Percentiles rank a stretch among this genome's conserved stretches.
phyloP scores from a whole-genome alignment of 2,797 vertebrate species.

The Myotis daubentonii region DNA sequence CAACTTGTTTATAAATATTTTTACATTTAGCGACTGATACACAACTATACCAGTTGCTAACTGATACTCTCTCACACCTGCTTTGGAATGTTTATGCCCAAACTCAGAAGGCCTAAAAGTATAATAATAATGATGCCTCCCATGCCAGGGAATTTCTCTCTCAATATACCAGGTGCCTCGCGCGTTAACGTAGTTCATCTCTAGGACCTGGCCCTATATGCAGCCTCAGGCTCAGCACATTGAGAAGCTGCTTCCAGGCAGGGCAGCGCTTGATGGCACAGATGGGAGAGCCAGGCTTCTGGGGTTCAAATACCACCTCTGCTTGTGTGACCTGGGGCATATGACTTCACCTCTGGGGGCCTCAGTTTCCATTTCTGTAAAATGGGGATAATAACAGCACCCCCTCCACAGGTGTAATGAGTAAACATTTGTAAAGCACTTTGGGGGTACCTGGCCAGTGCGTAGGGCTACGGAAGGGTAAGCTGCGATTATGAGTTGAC shows the following conservation, averaged over 20 bases:
- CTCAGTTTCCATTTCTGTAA: not conserved
- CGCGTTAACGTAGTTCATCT: not conserved
- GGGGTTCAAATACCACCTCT: not conserved
- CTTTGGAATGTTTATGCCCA: not conserved
- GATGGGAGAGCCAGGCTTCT: not conserved
- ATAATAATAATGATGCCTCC: not conserved
- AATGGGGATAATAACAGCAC: not conserved
- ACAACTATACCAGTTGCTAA: not conserved
- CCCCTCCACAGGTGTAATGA: not conserved
- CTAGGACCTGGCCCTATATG: not conserved
- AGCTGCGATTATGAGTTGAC: not conserved
- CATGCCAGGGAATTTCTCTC: accelerated
- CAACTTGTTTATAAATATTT: not conserved
- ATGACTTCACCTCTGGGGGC: not conserved
- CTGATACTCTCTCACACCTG: not conserved
- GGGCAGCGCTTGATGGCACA: not conserved
- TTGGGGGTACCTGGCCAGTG: not conserved
- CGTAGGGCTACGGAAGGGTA: accelerated
- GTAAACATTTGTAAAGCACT: not conserved
- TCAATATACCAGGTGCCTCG: not conserved
- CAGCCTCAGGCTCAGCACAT: not conserved
- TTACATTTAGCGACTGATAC: not conserved
- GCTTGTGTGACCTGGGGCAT: not conserved
- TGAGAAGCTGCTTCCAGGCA: not conserved
- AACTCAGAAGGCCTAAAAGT: not conserved